These are phyloP conservation scores for Papilio gigon DNA, from an alignment of 2,888 invertebrate genomes.

Conservation along the genomic window DNA sequence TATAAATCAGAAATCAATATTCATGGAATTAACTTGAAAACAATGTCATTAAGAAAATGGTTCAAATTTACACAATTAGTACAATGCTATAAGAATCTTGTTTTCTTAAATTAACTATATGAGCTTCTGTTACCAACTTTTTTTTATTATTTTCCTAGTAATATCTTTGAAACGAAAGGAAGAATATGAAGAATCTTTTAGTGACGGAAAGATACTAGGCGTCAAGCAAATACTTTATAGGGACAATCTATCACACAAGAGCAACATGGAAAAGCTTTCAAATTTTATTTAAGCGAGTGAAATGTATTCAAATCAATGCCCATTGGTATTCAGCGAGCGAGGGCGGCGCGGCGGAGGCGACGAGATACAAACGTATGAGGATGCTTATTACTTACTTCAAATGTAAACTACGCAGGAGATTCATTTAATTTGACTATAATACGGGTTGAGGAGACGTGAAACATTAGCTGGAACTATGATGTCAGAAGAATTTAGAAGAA, in stretches of 20 bases:
- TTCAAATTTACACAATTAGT: too few species aligned
- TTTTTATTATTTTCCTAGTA: neutral
- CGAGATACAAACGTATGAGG: conserved; percentile 15
- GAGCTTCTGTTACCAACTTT: neutral
- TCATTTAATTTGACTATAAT: neutral
- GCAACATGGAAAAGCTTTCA: conserved; percentile 21
- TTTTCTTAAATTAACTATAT: conserved; percentile 12
- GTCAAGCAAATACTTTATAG: conserved; percentile 7
- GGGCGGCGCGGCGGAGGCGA: neutral
- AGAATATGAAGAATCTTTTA: neutral
- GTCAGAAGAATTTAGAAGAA: too few species aligned
- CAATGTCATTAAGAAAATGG: too few species aligned
- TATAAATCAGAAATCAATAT: too few species aligned
- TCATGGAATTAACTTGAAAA: too few species aligned
- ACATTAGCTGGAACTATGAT: too few species aligned
- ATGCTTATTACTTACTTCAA: conserved; percentile 5
- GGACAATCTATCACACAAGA: conserved; percentile 11
- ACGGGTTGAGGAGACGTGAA: neutral
- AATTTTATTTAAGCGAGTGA: conserved; percentile 23
- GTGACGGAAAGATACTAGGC: neutral
- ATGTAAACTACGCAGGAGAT: conserved; percentile 1
- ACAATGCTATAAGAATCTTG: neutral
- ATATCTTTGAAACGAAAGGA: too few species aligned
- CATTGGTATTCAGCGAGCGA: conserved; percentile 30
- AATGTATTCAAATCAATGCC: conserved; percentile 30